Evolutionary conservation across 2,797 vertebrate species (phyloP), one percentile per base, ranked within the genome.

Genomic region (Myotis pilosus): DNA sequence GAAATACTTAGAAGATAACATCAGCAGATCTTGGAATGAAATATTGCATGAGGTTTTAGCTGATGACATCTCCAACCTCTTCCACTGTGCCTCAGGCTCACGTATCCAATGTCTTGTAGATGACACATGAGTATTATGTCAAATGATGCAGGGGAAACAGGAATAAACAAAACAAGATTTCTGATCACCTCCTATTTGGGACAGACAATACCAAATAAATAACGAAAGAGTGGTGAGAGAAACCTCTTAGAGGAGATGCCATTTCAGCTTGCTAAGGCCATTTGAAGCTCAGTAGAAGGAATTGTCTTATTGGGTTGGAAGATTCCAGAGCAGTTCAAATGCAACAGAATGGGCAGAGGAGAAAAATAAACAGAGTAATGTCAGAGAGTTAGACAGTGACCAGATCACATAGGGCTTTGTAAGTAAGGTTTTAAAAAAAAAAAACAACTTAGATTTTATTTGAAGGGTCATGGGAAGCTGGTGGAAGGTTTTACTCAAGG

Each of bases 1-100:
- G 62, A 93, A 87, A 88, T 36, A 57, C 41, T 6, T 55, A 9
- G 25, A 88, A 86, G 91, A 86, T 82, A 47, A 87, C 64, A 82
- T 92, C 69, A 79, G 15, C 38, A 41, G 38, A 22, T 68, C 51
- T 93, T 74, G 23, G 33, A 15, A 47, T 47, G 36, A 85, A 89
- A 12, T 68, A 85, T 23, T 82, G 10, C 15, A 47, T 51, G 72
- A 64, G 12, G 13, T 60, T 53, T 79, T 41, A 51, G 36, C 38
- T 36, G 44, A 74, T 44, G 15, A 44, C 38, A 66, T 74, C 74
- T 82, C 64, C 69, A 92, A 19, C 47, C 28, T 86, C 25, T 85
- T 92, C 22, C 76, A 30, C 69, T 51, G 13, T 30, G 30, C 41
- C 71, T 74, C 57, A 44, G 41, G 80, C 16, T 84, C 79, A 71